Base-by-base conservation (phyloP, 2,888 invertebrate genomes). In the Mythimna loreyi region DNA sequence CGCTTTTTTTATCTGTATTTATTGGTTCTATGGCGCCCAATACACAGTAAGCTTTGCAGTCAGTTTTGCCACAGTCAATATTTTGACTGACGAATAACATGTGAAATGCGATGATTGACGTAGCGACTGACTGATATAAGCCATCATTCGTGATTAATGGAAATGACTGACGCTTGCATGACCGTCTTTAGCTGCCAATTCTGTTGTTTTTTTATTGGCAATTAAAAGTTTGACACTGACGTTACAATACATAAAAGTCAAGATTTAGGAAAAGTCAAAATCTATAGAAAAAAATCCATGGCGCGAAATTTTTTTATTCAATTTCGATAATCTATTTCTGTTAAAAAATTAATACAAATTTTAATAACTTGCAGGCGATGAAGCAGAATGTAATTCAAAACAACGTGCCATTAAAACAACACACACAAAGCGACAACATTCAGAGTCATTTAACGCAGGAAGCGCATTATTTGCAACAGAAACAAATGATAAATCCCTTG, bases 371-470 rank as follows among this genome's bases (percentile, higher is more conserved):
- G 58, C 84, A 96, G 96, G 92, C 93, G 69, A 92, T 93, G 90
- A 96, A 96, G 78, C 96, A 95, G 75, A 96, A 95, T 86, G 92
- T 92, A 80, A 89, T 93, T 90, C 96, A 96, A 92, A 96, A 94
- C 82, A 96, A 94, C 85, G 93, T 95, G 94, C 96, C 96, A 94
- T 94, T 96, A 89, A 96, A 96, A 90, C 96, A 93, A 84, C 91
- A 92, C 72, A 96, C 95, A 67, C 96, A 95, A 86, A 92, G 92
- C 75, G 96, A 96, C 67, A 96, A 96, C 71, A 92, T 95, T 61
- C 95, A 95, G 85, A 91, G 90, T 82, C 96, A 96, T 81, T 83
- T 96, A 85, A 93, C 92, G 30, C 96, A 96, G 84, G 96, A 96
- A 90, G 94, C 94, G 40, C 96, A 96, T 85, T 96, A 94, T 78